These are phyloP conservation scores for Drosophila santomea DNA, from an alignment of 1,140 invertebrate genomes.

Conservation along the genomic window DNA sequence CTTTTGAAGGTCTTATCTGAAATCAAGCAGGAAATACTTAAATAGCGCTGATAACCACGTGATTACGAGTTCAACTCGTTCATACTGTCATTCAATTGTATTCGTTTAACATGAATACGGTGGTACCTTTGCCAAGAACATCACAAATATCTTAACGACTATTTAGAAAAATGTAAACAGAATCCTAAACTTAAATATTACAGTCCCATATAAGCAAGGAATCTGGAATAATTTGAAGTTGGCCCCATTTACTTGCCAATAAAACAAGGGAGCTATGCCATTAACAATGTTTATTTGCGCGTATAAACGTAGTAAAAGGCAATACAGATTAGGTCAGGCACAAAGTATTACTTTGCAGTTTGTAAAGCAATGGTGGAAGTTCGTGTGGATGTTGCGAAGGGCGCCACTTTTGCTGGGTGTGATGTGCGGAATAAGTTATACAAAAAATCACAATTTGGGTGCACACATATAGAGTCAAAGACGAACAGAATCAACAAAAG, in stretches of 20 bases:
- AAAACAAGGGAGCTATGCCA: background rate
- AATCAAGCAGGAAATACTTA: background rate
- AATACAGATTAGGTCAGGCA: conserved; percentile 5
- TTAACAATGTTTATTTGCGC: conserved; percentile 30
- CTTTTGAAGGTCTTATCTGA: background rate
- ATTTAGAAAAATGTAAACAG: no score
- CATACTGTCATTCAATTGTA: background rate
- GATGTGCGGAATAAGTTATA: conserved; percentile 17
- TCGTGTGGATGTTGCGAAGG: conserved; percentile 1
- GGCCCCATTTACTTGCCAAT: background rate
- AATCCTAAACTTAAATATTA: no score
- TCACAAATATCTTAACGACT: background rate
- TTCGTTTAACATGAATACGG: background rate
- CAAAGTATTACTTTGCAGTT: conserved; percentile 14
- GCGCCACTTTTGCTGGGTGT: background rate
- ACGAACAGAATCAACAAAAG: conserved; percentile 16
- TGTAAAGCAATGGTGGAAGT: conserved; percentile 17
- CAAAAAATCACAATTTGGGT: conserved; percentile 22
- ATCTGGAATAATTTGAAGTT: background rate
- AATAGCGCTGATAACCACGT: background rate
- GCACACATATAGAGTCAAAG: background rate
- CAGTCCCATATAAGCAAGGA: background rate
- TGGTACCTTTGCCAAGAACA: background rate
- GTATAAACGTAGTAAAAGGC: conserved; percentile 20
- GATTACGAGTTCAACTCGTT: background rate